Base-by-base conservation (phyloP, 2,888 invertebrate species). In the Pasiphila rectangulata region DNA sequence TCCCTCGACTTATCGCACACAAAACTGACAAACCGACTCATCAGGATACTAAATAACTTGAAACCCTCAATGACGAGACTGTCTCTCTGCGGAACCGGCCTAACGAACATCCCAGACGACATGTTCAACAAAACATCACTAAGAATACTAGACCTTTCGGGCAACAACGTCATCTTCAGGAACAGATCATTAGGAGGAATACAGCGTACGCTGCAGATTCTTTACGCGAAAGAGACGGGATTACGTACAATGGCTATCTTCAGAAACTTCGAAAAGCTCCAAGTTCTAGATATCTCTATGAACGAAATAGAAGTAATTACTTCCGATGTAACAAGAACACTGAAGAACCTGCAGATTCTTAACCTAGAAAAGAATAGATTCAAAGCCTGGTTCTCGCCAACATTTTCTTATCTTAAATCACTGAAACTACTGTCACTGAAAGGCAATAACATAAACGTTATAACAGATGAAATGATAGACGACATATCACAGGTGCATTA, bases 301-400 rank as follows among this genome's bases (percentile, higher is more conserved):
- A 93, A 93, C 53, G 90, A 90, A 54, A 85, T 93, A 0, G 65
- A 59, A 2, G 19, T 32, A 0, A 15, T 93, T 0, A 60, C 64
- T 0, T 15, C 54, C 0, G 46, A 64, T 0, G 60, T 75, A 0
- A 81, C 90, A 6, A 34, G 50, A 0, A 64, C 70, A 0, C 51
- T 92, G n/a, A 50, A 13, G 0, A 80, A 69, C 2, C 59, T 93
- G 13, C 72, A 85, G 55, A 63, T 89, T 0, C 61, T 93, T 0
- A 88, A 91, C 57, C 64, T 93, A 3, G 81, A 79, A 7, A 74
- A 74, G 0, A 93, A 93, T 53, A 81, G 90, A 50, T 64, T 93
- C 0, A 76, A 72, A 0, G 80, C 90, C 0, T 93, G 93, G 93
- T 87, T 85, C n/a, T 57, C 57, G 0, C 67, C 72, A 0, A 69